Conservation (phyloP, 37 sponge, comb jelly and placozoan species). For the Diacarnus erythraeanus region DNA sequence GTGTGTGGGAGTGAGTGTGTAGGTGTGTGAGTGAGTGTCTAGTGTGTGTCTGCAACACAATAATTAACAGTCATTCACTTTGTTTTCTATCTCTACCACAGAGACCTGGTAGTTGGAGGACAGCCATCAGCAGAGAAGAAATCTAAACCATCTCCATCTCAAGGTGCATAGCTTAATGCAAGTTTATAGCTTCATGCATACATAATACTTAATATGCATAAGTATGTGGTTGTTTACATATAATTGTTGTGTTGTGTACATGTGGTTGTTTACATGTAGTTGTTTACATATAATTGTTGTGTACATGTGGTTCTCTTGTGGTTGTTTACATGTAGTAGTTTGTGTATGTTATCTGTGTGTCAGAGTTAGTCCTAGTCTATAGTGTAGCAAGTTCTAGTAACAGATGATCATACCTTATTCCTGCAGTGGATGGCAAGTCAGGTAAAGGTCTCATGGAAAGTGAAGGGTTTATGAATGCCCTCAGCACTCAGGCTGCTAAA, state of each 20-base stretch:
- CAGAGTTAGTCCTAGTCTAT: no score
- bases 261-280: no score
- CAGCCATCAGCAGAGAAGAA: conserved; percentile 40
- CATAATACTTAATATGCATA: no score
- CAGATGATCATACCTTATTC: no score
- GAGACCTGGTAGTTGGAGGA: conserved; percentile 8
- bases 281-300: no score
- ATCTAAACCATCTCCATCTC: neutral
- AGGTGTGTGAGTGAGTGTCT: neutral
- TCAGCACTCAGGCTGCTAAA: conserved; percentile 47
- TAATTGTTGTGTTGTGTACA: no score
- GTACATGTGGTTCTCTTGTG: no score
- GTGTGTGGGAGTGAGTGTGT: conserved; percentile 11
- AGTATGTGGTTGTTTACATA: no score
- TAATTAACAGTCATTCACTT: neutral
- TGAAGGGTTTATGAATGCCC: conserved; percentile 74
- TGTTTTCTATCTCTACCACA: conserved; percentile 9
- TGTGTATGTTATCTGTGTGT: no score
- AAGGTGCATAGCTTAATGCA: neutral
- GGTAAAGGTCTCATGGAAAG: conserved; percentile 64
- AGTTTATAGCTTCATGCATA: no score
- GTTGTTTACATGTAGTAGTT: no score
- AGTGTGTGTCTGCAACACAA: neutral
- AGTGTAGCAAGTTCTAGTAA: no score
- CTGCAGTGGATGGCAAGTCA: conserved; percentile 5